Evolutionary conservation across 35 echinoderm and acorn worm species (phyloP), one percentile per base, ranked within the genome.

Genomic region (Apostichopus parvimensis): DNA sequence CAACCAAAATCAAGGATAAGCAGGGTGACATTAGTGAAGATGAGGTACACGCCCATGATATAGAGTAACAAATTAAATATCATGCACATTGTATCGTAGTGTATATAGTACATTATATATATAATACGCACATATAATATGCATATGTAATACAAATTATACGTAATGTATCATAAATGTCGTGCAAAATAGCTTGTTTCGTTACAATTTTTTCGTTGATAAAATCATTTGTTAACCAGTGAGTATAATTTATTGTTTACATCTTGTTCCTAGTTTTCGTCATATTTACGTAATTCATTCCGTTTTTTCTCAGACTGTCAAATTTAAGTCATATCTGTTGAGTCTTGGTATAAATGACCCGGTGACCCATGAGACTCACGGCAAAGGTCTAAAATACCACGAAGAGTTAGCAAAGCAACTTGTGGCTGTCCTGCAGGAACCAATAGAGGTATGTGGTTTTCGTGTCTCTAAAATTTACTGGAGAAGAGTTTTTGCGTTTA

Each of bases 1-100:
- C 97, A 54, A 95, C 92, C 77, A 98, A 98, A 85, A 98, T 98
- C 58, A 98, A 98, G 73, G 97, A 98, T 1, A 95, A 96, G n/a
- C 94, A 98, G 91, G 97, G 97, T 86, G 93, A 91, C 28, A 98
- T 98, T 13, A 98, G 94, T 53, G 97, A 98, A 79, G 95, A 98
- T 93, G 97, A 98, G 94, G 97, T 98, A 94, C 93, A 61, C 7
- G 6, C 6, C n/a, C 1, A 12, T 7, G 0, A 61, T 9, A 8
- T 61, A 7, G 7, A 12, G 2, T 61, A 61, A 61, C 58, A 61
- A 61, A 10, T 61, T 45, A 45, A 45, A 45, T 45, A 45, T 45
- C 3, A 45, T 45, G 34, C 34, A 4, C 34, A 45, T 0, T 45
- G 2, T 45, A 45, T 45, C 34, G 34, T 0, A 4, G 0, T 45